Percentiles rank a stretch among this genome's conserved stretches.
phyloP scores from a whole-genome alignment of 2,888 invertebrate genomes.

The Yponomeuta plumbellus region DNA sequence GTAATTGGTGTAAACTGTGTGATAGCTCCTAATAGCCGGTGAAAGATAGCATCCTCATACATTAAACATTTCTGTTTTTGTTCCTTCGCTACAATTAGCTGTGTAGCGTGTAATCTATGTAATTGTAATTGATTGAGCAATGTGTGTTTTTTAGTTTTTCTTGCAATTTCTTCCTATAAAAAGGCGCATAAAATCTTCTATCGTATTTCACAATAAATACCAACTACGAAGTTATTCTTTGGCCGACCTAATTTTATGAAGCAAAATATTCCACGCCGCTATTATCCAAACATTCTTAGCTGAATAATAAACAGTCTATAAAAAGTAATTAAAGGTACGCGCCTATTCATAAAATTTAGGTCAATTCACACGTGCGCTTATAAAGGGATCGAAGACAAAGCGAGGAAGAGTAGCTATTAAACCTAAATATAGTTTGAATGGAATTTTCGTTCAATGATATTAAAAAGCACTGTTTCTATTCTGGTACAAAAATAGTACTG shows the following conservation, averaged over 20 bases:
- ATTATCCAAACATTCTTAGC: slow-evolving; percentile 3
- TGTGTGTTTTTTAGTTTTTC: background rate
- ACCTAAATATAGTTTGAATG: background rate
- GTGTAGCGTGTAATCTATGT: slow-evolving; percentile 35
- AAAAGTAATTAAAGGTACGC: slow-evolving; percentile 4
- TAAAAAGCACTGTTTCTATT: background rate
- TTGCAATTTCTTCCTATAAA: background rate
- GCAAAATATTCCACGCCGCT: slow-evolving; percentile 1
- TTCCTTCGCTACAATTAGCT: slow-evolving; percentile 57
- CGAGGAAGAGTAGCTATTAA: background rate
- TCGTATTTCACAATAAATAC: background rate
- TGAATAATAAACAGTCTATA: slow-evolving; percentile 1
- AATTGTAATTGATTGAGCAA: slow-evolving; percentile 9
- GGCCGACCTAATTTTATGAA: background rate
- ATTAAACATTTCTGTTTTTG: slow-evolving; percentile 25
- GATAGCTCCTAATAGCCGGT: slow-evolving; percentile 57
- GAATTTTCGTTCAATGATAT: background rate
- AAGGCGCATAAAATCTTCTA: background rate
- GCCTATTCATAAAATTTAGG: slow-evolving; percentile 11
- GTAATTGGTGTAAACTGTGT: slow-evolving; percentile 70
- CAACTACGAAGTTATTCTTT: background rate
- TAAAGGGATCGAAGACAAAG: slow-evolving; percentile 10
- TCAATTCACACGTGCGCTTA: slow-evolving; percentile 16
- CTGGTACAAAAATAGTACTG: background rate
- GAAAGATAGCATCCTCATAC: slow-evolving; percentile 54